Evolutionary conservation across 2,113 vertebrate genomes (phyloP).

Genomic region (Rhipidura dahli): DNA sequence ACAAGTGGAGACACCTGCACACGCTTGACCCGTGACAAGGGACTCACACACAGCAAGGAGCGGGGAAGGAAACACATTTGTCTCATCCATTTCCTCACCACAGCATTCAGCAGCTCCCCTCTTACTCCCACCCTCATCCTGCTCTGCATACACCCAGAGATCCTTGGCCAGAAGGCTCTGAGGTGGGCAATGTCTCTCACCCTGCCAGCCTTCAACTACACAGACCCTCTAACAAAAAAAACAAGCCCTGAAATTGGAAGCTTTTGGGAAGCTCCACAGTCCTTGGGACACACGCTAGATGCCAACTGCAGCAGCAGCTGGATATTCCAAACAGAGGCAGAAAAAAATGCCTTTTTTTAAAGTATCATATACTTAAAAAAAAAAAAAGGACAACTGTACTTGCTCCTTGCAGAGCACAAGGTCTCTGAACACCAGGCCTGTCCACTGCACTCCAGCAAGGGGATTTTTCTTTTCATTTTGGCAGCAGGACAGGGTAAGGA

Average conservation of each 20-base stretch:
- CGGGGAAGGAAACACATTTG: not conserved
- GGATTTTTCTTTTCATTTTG: not conserved
- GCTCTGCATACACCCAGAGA: not conserved
- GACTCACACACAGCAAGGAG: not conserved
- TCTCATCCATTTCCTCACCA: not conserved
- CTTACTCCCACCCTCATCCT: not conserved
- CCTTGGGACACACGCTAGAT: not conserved
- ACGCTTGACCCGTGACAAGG: no score
- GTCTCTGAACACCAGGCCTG: not conserved
- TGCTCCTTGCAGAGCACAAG: not conserved
- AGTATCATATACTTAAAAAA: accelerated
- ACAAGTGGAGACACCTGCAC: not conserved
- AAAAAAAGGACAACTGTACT: not conserved
- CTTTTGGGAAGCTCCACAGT: not conserved
- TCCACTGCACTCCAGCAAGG: not conserved
- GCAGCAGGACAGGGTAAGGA: not conserved
- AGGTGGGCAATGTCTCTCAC: not conserved
- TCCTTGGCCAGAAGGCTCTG: not conserved
- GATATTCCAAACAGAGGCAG: not conserved
- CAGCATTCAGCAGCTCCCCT: not conserved
- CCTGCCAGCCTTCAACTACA: not conserved
- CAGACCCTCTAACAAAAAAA: not conserved
- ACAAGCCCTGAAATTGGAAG: not conserved
- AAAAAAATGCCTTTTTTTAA: not conserved
- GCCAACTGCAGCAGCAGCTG: not conserved